phyloP scores from a whole-genome alignment of 1,140 invertebrate species.

The Nebria ingens region DNA sequence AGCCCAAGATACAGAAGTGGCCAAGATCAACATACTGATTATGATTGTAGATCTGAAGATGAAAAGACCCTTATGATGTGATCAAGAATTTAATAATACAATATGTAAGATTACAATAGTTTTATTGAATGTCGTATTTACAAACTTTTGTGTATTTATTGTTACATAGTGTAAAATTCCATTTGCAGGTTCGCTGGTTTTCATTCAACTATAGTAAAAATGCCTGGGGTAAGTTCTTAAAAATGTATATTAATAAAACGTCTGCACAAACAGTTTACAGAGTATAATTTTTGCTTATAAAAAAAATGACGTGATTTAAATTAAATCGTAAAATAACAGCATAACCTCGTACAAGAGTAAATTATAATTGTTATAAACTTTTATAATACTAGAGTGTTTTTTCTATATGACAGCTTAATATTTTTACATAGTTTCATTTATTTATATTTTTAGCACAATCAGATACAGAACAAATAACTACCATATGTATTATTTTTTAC shows the following conservation, averaged over 20 bases:
- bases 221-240: constrained; percentile 1
- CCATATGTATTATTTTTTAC: neutral
- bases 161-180: too few relatives aligned
- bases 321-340: constrained; percentile 6
- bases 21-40: too few relatives aligned
- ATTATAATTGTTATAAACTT: neutral
- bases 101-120: too few relatives aligned
- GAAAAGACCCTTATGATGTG: too few relatives aligned
- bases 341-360: constrained; percentile 1
- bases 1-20: too few relatives aligned
- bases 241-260: constrained; percentile 8
- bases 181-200: too few relatives aligned
- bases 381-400: neutral
- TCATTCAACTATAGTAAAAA: too few relatives aligned
- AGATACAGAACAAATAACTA: neutral
- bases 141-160: too few relatives aligned
- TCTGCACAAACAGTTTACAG: constrained; percentile 2
- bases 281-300: constrained; percentile 7
- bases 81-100: too few relatives aligned
- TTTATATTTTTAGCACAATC: neutral
- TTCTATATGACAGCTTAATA: neutral
- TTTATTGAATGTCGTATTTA: too few relatives aligned
- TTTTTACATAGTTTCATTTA: neutral
- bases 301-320: constrained; percentile 8
- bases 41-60: too few relatives aligned